These are phyloP conservation scores for Peribatodes rhomboidaria DNA, from an alignment of 2,888 invertebrate genomes.

Conservation along the genomic window DNA sequence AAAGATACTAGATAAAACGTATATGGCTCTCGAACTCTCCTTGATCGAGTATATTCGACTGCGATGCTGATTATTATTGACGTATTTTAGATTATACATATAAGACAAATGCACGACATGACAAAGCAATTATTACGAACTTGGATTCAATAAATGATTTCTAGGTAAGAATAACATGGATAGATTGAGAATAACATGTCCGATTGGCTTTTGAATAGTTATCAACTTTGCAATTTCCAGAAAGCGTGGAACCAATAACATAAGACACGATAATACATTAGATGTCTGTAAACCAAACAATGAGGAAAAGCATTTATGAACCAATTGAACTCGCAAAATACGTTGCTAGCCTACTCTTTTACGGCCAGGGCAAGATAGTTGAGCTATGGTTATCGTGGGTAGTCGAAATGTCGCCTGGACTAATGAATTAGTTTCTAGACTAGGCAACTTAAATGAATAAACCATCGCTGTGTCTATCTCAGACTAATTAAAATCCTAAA, in stretches of 20 bases:
- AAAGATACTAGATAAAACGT: conserved; percentile 30
- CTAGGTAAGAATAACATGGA: background rate
- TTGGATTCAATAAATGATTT: background rate
- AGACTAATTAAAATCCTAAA: background rate
- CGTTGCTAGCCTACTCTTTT: conserved; percentile 6
- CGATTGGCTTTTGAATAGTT: background rate
- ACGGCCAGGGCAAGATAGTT: conserved; percentile 17
- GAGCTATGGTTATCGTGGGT: conserved; percentile 1
- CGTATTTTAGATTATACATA: background rate
- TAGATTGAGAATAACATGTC: background rate
- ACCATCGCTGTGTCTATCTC: background rate
- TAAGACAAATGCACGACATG: background rate
- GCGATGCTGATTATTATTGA: background rate
- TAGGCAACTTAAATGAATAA: background rate
- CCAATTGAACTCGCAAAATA: background rate
- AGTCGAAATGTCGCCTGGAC: conserved; percentile 4
- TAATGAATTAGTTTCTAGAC: conserved; percentile 13
- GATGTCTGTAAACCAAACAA: background rate
- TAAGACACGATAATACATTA: background rate
- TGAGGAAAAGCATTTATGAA: background rate
- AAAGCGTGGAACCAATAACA: background rate
- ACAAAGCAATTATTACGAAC: conserved; percentile 1
- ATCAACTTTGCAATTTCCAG: background rate
- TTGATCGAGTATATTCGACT: background rate
- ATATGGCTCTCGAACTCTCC: conserved; percentile 10